A percentile compares a stretch with the other conserved stretches of the same genome.
phyloP scores from a whole-genome alignment of 2,888 invertebrate genomes.

The Amblyteles armatorius region DNA sequence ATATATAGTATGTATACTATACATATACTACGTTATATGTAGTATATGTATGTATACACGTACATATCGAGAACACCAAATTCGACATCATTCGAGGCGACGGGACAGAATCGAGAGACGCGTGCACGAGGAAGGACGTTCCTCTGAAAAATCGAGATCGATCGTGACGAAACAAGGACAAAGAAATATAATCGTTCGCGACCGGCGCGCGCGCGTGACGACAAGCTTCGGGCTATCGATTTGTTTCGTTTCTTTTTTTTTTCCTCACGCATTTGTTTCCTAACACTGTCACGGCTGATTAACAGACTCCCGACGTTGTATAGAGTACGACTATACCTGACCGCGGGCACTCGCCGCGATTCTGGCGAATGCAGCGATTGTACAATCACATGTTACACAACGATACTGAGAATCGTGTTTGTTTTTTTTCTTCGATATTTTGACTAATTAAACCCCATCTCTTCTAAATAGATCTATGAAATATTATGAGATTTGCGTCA shows the following conservation, averaged over 20 bases:
- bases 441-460: too few relatives aligned
- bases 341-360: slow-evolving; percentile 5
- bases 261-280: slow-evolving; percentile 40
- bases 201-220: slow-evolving; percentile 3
- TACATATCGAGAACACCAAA: slow-evolving; percentile 39
- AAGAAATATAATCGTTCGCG: slow-evolving; percentile 21
- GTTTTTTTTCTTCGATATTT: neutral
- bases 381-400: slow-evolving; percentile 6
- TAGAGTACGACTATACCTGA: slow-evolving; percentile 17
- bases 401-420: neutral
- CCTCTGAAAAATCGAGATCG: slow-evolving; percentile 47
- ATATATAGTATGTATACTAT: neutral
- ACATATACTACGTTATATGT: too few relatives aligned
- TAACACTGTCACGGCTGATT: slow-evolving; percentile 59
- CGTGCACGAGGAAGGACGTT: slow-evolving; percentile 54
- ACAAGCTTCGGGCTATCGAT: slow-evolving; percentile 29
- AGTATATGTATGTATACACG: neutral
- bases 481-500: too few relatives aligned
- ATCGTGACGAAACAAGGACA: slow-evolving; percentile 56
- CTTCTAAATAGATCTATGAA: too few relatives aligned
- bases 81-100: slow-evolving; percentile 50
- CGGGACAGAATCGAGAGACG: slow-evolving; percentile 17
- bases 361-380: slow-evolving; percentile 9
- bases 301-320: slow-evolving; percentile 40
- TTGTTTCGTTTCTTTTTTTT: slow-evolving; percentile 35